These are phyloP conservation scores for Danaus chrysippus DNA, from an alignment of 2,888 invertebrate species.

Conservation along the genomic window DNA sequence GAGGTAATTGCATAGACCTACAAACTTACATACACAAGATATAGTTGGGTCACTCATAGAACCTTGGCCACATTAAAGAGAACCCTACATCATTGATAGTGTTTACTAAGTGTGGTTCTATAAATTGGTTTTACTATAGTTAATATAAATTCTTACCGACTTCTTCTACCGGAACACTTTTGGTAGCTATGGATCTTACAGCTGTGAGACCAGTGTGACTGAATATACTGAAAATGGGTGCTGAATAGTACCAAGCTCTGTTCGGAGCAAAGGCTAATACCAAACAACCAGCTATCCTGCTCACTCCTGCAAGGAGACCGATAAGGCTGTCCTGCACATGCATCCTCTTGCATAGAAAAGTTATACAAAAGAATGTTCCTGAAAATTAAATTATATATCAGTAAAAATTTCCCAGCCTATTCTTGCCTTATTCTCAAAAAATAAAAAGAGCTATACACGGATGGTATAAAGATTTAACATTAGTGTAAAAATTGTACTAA, in stretches of 20 bases:
- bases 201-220: slow-evolving; percentile 78
- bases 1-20: not conserved
- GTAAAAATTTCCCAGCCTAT: not conserved
- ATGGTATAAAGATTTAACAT: no score
- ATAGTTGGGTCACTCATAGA: not conserved
- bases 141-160: slow-evolving; percentile 55
- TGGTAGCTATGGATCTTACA: slow-evolving; percentile 77
- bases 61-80: no score
- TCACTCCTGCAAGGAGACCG: slow-evolving; percentile 68
- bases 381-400: slow-evolving; percentile 26
- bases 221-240: slow-evolving; percentile 73
- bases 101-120: no score
- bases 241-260: slow-evolving; percentile 69
- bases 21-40: not conserved
- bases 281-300: slow-evolving; percentile 75
- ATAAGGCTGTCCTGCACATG: slow-evolving; percentile 71
- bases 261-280: slow-evolving; percentile 73
- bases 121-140: not conserved
- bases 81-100: no score
- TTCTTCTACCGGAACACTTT: slow-evolving; percentile 77
- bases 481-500: no score
- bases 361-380: slow-evolving; percentile 74
- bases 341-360: slow-evolving; percentile 61
- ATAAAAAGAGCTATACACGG: no score
- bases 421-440: no score